These are phyloP conservation scores for Homarus gammarus DNA, from an alignment of 2,888 invertebrate species.

Conservation along the genomic window DNA sequence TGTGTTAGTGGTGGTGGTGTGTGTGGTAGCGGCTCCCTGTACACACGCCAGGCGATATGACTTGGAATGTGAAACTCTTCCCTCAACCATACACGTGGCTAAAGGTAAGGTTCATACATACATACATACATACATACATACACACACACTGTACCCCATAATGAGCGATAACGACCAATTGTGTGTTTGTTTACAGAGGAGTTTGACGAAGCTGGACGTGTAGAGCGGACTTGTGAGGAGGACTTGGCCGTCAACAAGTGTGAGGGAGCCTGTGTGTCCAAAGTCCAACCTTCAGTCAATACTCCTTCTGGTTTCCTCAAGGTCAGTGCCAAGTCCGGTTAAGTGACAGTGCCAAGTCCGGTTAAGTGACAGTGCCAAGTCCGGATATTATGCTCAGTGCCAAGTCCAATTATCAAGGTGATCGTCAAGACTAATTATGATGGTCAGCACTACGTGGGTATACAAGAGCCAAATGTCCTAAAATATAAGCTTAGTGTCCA, in stretches of 20 bases:
- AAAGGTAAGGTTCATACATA: conserved; percentile 86
- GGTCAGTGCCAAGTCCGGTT: conserved; percentile 81
- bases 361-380: too few species aligned
- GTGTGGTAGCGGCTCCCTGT: conserved; percentile 5
- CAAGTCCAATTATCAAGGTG: too few species aligned
- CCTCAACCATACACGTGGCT: conserved; percentile 91
- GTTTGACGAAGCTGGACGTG: conserved; percentile 90
- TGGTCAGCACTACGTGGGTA: too few species aligned
- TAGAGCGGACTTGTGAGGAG: conserved; percentile 92
- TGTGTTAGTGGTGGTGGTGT: conserved; percentile 21
- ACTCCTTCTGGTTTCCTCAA: conserved; percentile 93
- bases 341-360: too few species aligned
- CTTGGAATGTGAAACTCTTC: conserved; percentile 87
- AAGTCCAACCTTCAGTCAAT: conserved; percentile 93
- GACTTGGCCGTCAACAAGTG: conserved; percentile 95
- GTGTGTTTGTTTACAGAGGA: conserved; percentile 85
- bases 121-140: too few species aligned
- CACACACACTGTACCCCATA: too few species aligned
- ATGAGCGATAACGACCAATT: too few species aligned
- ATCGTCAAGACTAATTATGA: too few species aligned
- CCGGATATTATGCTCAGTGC: too few species aligned
- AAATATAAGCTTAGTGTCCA: too few species aligned
- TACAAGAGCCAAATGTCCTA: too few species aligned
- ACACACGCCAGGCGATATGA: conserved; percentile 35
- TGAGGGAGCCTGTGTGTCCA: conserved; percentile 94